Base-by-base conservation (phyloP, 2,113 vertebrate species). In the Zonotrichia leucophrys region DNA sequence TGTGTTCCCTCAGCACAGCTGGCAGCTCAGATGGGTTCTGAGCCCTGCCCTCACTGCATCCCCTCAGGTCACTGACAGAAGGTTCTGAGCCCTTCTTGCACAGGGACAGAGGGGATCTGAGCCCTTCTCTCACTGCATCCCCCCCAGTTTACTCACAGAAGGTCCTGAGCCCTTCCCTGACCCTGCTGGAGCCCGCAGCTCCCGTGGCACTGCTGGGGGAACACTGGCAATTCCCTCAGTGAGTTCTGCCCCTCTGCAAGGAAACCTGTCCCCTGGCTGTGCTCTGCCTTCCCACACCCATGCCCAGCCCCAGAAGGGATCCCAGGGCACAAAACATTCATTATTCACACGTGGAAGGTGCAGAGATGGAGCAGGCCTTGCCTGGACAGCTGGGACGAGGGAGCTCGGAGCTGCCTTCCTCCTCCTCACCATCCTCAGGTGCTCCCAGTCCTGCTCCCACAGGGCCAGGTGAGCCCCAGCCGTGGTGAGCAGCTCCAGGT, bases 21-120 rank as follows among this genome's bases (percentile, higher is more conserved):
- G 15, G 24, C 30, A 56, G 30, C 12, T 31, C 30, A 31, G 24
- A 50, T 10, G 15, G 23, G 86, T 10, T 31, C 28, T 41, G 37
- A 21, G 12, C 28, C 60, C 41, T 18, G 17, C 42, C 37, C 76
- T 81, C 44, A 0, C 11, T 3, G 2, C 0, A 1, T 15, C 37
- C 46, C 55, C 20, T 21, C 55, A 22, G 31, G 13, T 14, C 12
- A 12, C 19, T 56, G 12, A 14, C 31, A 31, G 52, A 19, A 8
- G 25, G 37, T 8, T 16, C n/a, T 42, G 21, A 82, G 41, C 41
- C 41, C 41, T 14, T 41, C 41, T 15, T 3, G 2, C 0, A 1
- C 16, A 41, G 41, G 41, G 13, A 41, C 42, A 42, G 42, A 42
- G 42, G 16, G 13, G 42, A 5, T 31, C 28, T 42, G 39, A 31